Conservation (phyloP, 37 sponge, comb jelly and placozoan species). For the Chondrosia reniformis region DNA sequence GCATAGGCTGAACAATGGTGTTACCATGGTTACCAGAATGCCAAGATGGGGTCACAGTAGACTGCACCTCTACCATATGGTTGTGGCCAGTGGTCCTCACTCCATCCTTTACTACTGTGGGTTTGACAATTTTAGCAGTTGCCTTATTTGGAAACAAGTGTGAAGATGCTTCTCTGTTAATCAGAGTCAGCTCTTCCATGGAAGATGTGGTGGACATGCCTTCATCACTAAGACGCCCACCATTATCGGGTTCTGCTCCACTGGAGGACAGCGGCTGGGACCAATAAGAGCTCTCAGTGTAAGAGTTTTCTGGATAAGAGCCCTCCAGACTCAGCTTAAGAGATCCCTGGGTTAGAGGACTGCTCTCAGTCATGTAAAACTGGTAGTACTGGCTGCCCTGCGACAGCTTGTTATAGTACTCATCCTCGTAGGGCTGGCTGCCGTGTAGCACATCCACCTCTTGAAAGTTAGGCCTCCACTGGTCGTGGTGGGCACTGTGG, state of each 20-base stretch:
- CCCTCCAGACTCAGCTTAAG: not conserved
- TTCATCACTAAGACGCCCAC: conserved; percentile 24
- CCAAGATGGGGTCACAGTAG: too few relatives aligned
- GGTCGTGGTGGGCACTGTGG: not conserved
- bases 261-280: not conserved
- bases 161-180: conserved; percentile 30
- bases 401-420: not conserved
- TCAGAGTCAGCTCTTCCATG: conserved; percentile 46
- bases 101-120: too few relatives aligned
- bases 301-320: not conserved
- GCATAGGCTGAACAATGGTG: not conserved
- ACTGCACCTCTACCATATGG: too few relatives aligned
- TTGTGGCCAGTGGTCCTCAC: too few relatives aligned
- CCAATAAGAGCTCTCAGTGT: not conserved
- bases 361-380: not conserved
- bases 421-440: conserved; percentile 8
- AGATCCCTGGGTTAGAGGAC: not conserved
- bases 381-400: not conserved
- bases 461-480: conserved; percentile 13
- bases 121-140: too few relatives aligned
- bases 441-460: not conserved
- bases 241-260: not conserved
- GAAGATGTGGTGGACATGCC: conserved; percentile 19
- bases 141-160: too few relatives aligned
- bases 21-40: not conserved